Percentiles rank a stretch among this genome's conserved stretches.
These are phyloP conservation scores for Gryllus longicercus DNA, from an alignment of 2,888 invertebrate genomes.

Conservation along the genomic window DNA sequence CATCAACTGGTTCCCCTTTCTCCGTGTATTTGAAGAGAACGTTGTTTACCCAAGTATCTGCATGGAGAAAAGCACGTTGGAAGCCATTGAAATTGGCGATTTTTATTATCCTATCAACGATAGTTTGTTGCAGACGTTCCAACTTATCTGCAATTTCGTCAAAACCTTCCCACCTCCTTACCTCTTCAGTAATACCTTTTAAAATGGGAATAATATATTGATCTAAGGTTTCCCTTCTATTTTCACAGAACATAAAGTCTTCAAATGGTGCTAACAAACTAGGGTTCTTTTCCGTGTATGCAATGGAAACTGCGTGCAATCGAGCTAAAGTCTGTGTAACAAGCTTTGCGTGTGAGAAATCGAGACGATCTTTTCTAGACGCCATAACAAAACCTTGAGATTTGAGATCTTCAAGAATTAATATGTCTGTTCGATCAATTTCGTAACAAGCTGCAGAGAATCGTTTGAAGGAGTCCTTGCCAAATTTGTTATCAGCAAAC, in stretches of 20 bases:
- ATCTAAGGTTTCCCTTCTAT: too few species aligned
- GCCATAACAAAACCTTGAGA: conserved; percentile 25
- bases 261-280: background rate
- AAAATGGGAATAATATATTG: too few species aligned
- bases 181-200: background rate
- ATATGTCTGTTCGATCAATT: background rate
- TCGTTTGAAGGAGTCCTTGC: background rate
- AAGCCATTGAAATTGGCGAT: conserved; percentile 3
- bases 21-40: conserved; percentile 24
- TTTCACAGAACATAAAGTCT: too few species aligned
- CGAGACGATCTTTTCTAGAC: background rate
- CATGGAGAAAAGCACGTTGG: conserved; percentile 21
- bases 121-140: background rate
- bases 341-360: conserved; percentile 19
- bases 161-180: conserved; percentile 26
- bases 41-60: conserved; percentile 28
- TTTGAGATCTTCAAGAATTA: conserved; percentile 24
- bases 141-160: conserved; percentile 21
- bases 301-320: conserved; percentile 24
- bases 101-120: conserved; percentile 19
- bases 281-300: background rate
- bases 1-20: background rate
- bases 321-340: conserved; percentile 21
- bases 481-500: background rate
- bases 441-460: conserved; percentile 8